Base-by-base conservation (phyloP, 2,797 vertebrate genomes). In the Hapalemur alaotrensis region DNA sequence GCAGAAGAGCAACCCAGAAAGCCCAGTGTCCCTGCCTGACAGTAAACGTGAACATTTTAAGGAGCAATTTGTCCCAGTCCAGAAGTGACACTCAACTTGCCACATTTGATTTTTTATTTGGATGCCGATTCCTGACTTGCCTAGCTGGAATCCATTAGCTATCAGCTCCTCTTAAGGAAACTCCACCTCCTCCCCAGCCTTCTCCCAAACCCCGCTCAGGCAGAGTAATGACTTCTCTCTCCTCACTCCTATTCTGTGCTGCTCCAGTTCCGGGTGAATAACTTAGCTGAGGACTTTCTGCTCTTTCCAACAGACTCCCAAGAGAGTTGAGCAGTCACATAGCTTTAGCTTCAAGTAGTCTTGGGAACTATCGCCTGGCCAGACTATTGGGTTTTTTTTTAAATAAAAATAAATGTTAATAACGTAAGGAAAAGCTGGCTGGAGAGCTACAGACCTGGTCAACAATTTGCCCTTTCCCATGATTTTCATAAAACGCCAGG, bases 401-500 rank as follows among this genome's bases (percentile, higher is more conserved):
- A 46, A 67, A 91, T 80, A 88, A 95, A 96, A 93, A 92, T 79
- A 92, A 93, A 75, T 57, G 76, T 81, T 83, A 87, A 93, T 84
- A 82, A 76, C 50, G 38, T 46, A 73, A 93, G 30, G 35, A 48
- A 48, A 65, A 86, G 10, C 73, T 79, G 81, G 95, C 73, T 4
- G 30, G 41, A 41, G 57, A 73, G 76, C 52, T 22, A n/a, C 32
- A 91, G 88, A 86, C 54, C 57, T 20, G 46, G 69, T 76, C 94
- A 92, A 70, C 76, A 79, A 46, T 70, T 84, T 57, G 65, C 32
- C 90, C 69, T 92, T 67, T 43, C 35, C 18, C 80, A 69, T 48
- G 59, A 75, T 87, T 65, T 76, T 81, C 79, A 41, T 46, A 57
- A 87, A 67, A 88, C 8, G 2, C 63, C n/a, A 2, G 20, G 22